Evolutionary conservation across 1,140 invertebrate species (phyloP), one percentile per base, ranked within the genome.

Genomic region (Aphelinus atriplicis): DNA sequence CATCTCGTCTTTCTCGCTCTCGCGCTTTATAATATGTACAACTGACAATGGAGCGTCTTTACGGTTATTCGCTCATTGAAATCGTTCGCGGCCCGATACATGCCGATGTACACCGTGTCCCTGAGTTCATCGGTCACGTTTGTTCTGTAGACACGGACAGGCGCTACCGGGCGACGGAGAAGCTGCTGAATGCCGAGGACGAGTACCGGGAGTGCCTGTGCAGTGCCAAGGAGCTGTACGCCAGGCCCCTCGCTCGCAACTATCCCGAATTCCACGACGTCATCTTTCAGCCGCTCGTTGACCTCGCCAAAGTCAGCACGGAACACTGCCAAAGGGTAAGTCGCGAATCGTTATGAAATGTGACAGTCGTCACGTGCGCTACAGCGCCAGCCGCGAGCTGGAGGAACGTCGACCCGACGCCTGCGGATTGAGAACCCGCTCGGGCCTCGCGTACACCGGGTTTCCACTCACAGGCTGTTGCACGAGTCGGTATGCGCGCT

Each of bases 211-310:
- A 88, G 65, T 81, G 81, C 62, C 79, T 90, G 51, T 83, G 84
- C 73, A 89, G 87, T 74, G 86, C 88, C 68, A 86, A 86, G 70
- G 89, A 90, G 77, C 80, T 89, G 57, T 90, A 90, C 78, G 89
- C 85, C 46, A 82, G 88, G 75, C 89, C 89, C 10, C 81, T 90
- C 46, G 80, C 81, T 73, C 84, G 82, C 82, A 89, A 84, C 81
- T 88, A 83, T 79, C 87, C 77, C 79, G 87, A 80, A 80, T 90
- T 83, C 85, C 88, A 89, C 77, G 84, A 86, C 72, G 84, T 88
- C 58, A 85, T 90, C 66, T 90, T 90, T 79, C 82, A 88, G 79
- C 87, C 88, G 10, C 75, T 90, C 9, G 86, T 87, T 51, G 88
- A 90, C n/a, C 81, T 90, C 50, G 84, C 87, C 45, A 83, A 82